Evolutionary conservation across 2,797 vertebrate genomes (phyloP).

Genomic region (Toxotes lorentzi): DNA sequence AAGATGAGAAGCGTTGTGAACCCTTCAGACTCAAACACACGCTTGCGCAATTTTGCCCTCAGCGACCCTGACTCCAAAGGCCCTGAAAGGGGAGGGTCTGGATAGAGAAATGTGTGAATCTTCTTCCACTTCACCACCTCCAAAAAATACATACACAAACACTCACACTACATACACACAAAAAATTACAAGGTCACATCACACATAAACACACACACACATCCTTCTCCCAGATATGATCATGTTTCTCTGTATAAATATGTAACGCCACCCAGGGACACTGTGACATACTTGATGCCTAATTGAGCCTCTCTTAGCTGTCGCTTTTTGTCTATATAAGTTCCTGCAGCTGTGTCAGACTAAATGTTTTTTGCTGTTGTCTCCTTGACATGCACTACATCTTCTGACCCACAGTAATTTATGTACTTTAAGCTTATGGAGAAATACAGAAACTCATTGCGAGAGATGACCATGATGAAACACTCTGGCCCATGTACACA

Average conservation of each 20-base stretch:
- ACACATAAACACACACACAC: conserved; percentile 41
- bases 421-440: conserved; percentile 36
- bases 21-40: conserved; percentile 49
- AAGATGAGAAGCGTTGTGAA: conserved; percentile 62
- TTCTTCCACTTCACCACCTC: conserved; percentile 36
- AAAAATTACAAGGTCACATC: conserved; percentile 58
- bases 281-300: neutral
- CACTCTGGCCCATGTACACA: conserved; percentile 40
- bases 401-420: conserved; percentile 16
- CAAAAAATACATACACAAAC: conserved; percentile 19
- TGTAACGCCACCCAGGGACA: neutral
- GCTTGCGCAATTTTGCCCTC: conserved; percentile 57
- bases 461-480: conserved; percentile 44
- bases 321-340: neutral
- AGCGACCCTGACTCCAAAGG: conserved; percentile 63
- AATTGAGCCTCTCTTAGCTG: neutral
- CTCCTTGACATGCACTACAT: conserved; percentile 6
- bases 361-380: conserved; percentile 9
- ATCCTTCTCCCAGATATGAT: conserved; percentile 31
- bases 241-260: conserved; percentile 16
- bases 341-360: conserved; percentile 7
- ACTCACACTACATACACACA: conserved; percentile 22
- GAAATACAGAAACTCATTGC: conserved; percentile 19
- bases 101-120: conserved; percentile 50
- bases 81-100: conserved; percentile 52